These are phyloP conservation scores for Psephotus haematonotus DNA, from an alignment of 2,113 vertebrate genomes.

Conservation along the genomic window DNA sequence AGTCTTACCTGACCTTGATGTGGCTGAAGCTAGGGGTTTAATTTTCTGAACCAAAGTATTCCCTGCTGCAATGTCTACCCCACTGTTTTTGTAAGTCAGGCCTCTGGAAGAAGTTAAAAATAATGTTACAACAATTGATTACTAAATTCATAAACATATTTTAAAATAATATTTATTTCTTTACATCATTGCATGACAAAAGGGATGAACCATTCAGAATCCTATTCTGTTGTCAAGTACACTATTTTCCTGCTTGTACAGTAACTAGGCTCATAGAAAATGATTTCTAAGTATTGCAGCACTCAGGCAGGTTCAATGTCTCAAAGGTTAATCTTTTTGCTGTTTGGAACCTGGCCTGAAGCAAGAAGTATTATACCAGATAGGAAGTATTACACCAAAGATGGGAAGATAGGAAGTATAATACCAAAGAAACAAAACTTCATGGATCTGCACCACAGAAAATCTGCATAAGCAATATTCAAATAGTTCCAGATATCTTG, in stretches of 20 bases:
- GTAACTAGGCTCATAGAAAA: neutral
- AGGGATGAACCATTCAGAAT: neutral
- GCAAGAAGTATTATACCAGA: neutral
- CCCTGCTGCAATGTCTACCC: conserved; percentile 92
- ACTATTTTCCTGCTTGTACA: neutral
- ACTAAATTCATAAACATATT: neutral
- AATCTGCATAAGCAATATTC: neutral
- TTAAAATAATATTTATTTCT: neutral
- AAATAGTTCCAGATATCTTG: neutral
- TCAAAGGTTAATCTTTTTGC: neutral
- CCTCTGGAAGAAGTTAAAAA: conserved; percentile 73
- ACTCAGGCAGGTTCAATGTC: neutral
- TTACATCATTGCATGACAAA: neutral
- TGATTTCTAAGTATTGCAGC: neutral
- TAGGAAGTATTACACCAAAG: neutral
- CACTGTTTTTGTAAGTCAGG: conserved; percentile 93
- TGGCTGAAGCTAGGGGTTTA: conserved; percentile 92
- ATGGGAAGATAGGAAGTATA: neutral
- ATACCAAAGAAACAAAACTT: neutral
- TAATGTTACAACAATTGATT: neutral
- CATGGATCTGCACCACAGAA: neutral
- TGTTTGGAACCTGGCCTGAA: neutral
- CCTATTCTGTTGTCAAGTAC: neutral
- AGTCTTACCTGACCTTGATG: conserved; percentile 86
- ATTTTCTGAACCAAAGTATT: conserved; percentile 90